Conservation (phyloP, 2,888 invertebrate species). For the Rhorus exstirpatorius region DNA sequence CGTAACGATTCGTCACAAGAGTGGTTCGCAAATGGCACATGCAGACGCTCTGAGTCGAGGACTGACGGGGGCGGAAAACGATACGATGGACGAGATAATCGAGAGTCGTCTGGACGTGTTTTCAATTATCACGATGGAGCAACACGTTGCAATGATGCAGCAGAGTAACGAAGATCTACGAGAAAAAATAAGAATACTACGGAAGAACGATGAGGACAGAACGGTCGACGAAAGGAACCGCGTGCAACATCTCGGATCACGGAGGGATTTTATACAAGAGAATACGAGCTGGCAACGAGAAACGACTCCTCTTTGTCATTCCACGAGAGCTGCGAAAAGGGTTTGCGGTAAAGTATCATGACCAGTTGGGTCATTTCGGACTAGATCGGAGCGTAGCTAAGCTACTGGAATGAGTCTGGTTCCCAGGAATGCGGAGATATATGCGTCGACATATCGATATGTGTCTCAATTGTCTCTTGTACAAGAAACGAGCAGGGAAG, state of each 20-base stretch:
- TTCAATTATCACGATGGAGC: conserved; percentile 1
- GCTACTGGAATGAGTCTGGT: conserved; percentile 5
- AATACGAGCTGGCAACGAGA: neutral
- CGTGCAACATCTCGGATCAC: conserved; percentile 40
- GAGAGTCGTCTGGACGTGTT: conserved; percentile 3
- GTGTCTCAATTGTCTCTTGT: conserved; percentile 18
- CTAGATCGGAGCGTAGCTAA: conserved; percentile 22
- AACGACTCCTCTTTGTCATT: conserved; percentile 8
- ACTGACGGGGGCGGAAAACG: conserved; percentile 36
- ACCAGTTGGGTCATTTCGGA: conserved; percentile 37
- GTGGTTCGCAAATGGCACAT: conserved; percentile 63
- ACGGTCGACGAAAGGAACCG: conserved; percentile 46
- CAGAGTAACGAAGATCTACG: conserved; percentile 52
- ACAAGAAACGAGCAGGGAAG: conserved; percentile 19
- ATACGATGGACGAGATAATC: conserved; percentile 23
- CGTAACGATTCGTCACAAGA: too few species aligned
- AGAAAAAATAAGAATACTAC: conserved; percentile 57
- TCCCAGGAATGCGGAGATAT: conserved; percentile 15
- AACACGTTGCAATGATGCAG: conserved; percentile 26
- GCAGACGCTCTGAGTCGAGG: conserved; percentile 66
- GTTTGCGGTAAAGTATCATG: conserved; percentile 45
- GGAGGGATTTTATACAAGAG: conserved; percentile 59
- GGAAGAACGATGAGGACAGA: conserved; percentile 52
- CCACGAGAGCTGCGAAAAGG: conserved; percentile 48
- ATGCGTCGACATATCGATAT: conserved; percentile 28